Conservation (phyloP, 2,113 vertebrate genomes). For the Trematocara zebra region DNA sequence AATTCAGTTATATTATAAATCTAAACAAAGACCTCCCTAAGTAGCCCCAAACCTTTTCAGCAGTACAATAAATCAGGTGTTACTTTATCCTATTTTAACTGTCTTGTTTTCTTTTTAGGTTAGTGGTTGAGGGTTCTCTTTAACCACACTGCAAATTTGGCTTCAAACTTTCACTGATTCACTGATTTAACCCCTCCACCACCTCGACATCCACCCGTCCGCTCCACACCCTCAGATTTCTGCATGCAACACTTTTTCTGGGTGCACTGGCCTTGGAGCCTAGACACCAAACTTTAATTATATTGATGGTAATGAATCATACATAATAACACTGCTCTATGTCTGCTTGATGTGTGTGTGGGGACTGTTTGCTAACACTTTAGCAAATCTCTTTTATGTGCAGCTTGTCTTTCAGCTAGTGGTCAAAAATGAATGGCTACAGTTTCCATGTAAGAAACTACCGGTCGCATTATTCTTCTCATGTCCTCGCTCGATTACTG, state of each 20-base stretch:
- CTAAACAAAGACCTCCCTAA: neutral
- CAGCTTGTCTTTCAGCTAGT: neutral
- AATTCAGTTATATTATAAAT: neutral
- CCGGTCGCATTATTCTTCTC: neutral
- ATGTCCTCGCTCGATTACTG: neutral
- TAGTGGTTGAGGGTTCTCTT: neutral
- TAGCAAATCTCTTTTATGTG: neutral
- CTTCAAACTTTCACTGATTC: neutral
- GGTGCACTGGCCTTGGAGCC: neutral
- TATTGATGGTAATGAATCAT: neutral
- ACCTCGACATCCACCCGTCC: accelerated
- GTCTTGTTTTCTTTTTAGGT: neutral
- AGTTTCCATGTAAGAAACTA: neutral
- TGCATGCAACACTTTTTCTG: neutral
- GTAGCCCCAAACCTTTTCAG: neutral
- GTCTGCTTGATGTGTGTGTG: neutral
- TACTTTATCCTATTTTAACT: neutral
- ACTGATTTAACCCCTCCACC: neutral
- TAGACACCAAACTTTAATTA: neutral
- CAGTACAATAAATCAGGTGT: neutral
- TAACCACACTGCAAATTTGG: neutral
- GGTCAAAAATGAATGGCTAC: neutral
- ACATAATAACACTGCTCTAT: neutral
- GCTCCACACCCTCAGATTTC: neutral
- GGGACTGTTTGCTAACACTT: neutral